phyloP scores from a whole-genome alignment of 2,113 vertebrate species.

The Scomber scombrus region DNA sequence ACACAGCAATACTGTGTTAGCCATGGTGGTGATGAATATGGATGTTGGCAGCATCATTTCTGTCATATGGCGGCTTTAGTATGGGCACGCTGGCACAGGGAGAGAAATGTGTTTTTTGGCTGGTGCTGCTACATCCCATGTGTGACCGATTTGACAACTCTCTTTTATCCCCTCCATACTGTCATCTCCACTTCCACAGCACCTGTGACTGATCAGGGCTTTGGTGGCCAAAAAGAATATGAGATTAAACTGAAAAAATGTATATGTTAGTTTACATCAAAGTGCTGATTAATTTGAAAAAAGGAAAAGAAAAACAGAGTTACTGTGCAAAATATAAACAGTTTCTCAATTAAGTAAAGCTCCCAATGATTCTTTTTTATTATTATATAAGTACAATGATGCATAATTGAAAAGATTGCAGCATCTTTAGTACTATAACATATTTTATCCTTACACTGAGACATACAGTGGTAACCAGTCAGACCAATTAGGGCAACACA shows the following conservation, averaged over 20 bases:
- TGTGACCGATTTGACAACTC: constrained; percentile 69
- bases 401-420: not conserved
- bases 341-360: not conserved
- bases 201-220: constrained; percentile 50
- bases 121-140: constrained; percentile 42
- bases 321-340: not conserved
- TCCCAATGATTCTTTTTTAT: not conserved
- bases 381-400: not conserved
- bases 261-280: constrained; percentile 6
- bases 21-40: constrained; percentile 56
- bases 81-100: constrained; percentile 43
- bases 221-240: constrained; percentile 42
- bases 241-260: constrained; percentile 15
- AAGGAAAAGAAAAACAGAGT: not conserved
- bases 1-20: constrained; percentile 32
- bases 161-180: constrained; percentile 64
- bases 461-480: not conserved
- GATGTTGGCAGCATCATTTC: constrained; percentile 55
- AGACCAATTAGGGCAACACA: too few species aligned
- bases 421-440: not conserved
- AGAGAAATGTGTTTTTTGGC: constrained; percentile 63
- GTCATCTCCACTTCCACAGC: constrained; percentile 48
- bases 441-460: not conserved
- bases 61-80: constrained; percentile 59
- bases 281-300: constrained; percentile 10